Evolutionary conservation across 2,113 vertebrate species (phyloP).

Genomic region (Anoplopoma fimbria): DNA sequence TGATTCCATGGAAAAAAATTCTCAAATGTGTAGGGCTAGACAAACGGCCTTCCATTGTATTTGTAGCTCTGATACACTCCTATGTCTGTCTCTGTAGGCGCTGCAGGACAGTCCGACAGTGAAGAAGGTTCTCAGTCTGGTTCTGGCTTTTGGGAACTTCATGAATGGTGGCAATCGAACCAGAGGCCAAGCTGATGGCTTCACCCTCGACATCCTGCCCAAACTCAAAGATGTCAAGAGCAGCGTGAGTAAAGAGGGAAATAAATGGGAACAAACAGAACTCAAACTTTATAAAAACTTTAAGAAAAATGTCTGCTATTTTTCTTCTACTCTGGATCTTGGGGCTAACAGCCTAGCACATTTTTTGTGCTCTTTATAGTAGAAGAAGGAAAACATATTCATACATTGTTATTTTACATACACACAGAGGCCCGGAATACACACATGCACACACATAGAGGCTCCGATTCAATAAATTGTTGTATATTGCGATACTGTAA

Average conservation of each 20-base stretch:
- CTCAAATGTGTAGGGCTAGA: background rate
- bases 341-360: background rate
- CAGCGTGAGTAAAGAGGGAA: constrained; percentile 88
- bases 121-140: constrained; percentile 89
- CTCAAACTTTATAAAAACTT: background rate
- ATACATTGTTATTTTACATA: background rate
- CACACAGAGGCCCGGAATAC: background rate
- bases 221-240: constrained; percentile 99
- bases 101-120: constrained; percentile 89
- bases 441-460: background rate
- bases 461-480: too few relatives aligned
- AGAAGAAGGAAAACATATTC: background rate
- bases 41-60: background rate
- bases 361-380: background rate
- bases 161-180: constrained; percentile 99
- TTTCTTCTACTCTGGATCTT: background rate
- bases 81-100: constrained; percentile 75
- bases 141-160: constrained; percentile 98
- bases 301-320: background rate
- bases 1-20: background rate
- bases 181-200: constrained; percentile 96
- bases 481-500: too few relatives aligned
- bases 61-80: background rate
- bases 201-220: constrained; percentile 94
- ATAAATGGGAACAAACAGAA: background rate